Evolutionary conservation across 2,113 vertebrate genomes (phyloP), one percentile per base, ranked within the genome.

Genomic region (Lathamus discolor): DNA sequence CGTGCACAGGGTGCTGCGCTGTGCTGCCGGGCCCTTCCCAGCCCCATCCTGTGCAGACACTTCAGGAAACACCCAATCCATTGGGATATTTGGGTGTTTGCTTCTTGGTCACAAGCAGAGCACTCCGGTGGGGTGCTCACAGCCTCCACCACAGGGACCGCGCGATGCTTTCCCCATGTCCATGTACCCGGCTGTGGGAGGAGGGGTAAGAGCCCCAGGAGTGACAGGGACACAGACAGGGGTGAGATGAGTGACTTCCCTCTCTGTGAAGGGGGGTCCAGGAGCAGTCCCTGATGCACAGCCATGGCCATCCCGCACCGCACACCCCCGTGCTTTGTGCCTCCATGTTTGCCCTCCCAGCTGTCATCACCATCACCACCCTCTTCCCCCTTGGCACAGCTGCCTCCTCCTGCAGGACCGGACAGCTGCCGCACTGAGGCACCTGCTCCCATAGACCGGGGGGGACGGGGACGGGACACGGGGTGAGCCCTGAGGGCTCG

Each of bases 241-340:
- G 44, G n/a, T 0, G 0, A 72, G 41, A 44, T 6, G 4, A 80
- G 28, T 18, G 35, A 73, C 0, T 0, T 49, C 31, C 19, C n/a
- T 57, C 39, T 24, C 37, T 9, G 2, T 24, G 72, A 24, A 74
- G 14, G 5, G 31, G 43, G 6, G 4, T 10, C 16, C 44, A 31
- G 25, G n/a, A 66, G 33, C 27, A 24, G 24, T 39, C 27, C 24
- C 37, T 0, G 0, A 1, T 54, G 59, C 73, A 63, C 46, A 41
- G 52, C 20, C 24, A 23, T 62, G 73, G 48, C 39, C 22, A 24
- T 8, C 5, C 17, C 31, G 11, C 37, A 35, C n/a, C 17, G 10
- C 23, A 35, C 12, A 1, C 5, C 17, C 20, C 55, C 37, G 0
- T 49, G 37, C 68, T 86, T 10, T 7, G 39, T 67, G 83, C 22